Base-by-base conservation (phyloP, 2,113 vertebrate genomes). In the Grallaria varia region DNA sequence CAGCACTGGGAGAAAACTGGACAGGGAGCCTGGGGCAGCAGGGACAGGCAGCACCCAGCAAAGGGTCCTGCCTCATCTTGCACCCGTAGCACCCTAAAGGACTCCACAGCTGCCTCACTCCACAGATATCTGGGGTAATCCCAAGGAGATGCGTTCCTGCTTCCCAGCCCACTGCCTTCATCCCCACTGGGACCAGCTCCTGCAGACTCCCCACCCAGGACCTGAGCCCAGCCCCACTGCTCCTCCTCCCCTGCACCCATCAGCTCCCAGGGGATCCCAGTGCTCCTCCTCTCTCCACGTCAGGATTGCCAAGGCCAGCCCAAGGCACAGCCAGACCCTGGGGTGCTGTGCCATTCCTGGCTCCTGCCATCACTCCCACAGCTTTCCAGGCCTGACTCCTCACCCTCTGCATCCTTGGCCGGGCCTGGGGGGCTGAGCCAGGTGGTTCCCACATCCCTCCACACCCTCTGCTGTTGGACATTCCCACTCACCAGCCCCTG, bases 401-500 rank as follows among this genome's bases (percentile, higher is more conserved):
- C 0, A 9, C 37, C 15, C 22, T 27, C 9, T 9, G 11, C 73
- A 21, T 23, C 63, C 45, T 40, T 8, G 11, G 42, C 47, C 20
- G 20, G 40, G 30, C 39, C 62, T 62, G 44, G 53, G 33, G 52
- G 39, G 37, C 1, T 2, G 30, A 21, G 17, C 14, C 27, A 31
- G 39, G 11, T 39, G 17, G 39, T 21, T 44, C 33, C 45, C 8
- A 4, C 7, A 4, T 39, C 8, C 15, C 35, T 30, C 40, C 19
- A 5, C 1, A 13, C 5, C 14, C 10, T 5, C 25, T 12, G 14
- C 3, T 6, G 1, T 3, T 42, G 62, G 30, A 19, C 12, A 9
- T 28, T 58, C 37, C 52, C 25, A 3, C 14, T 14, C 25, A 5
- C 14, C 47, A 28, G 60, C 37, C n/a, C 42, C 63, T 37, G 18